Base-by-base conservation (phyloP, 2,888 invertebrate species). In the Auanema freiburgensis region DNA sequence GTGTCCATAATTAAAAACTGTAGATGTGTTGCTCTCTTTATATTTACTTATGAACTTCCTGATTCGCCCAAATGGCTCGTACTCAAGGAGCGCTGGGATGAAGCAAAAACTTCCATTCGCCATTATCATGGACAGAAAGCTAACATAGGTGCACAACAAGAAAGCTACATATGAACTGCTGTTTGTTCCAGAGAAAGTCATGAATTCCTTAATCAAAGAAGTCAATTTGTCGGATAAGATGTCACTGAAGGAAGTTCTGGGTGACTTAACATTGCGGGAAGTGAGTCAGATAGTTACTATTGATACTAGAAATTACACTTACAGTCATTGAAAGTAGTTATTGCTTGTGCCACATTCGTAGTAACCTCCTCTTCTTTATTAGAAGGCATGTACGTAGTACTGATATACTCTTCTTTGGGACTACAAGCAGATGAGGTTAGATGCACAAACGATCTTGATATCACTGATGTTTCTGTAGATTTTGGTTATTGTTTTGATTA, bases 31-130 rank as follows among this genome's bases (percentile, higher is more conserved):
- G 18, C 65, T 1, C 43, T 59, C 16, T 70, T 66, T 33, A 23
- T 60, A 1, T 25, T 60, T 43, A 58, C 67, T 0, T 25, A 25
- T 1, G 50, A 59, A 3, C 44, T 72, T 18, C 69, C 67, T n/a
- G 72, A 72, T 12, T 72, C 72, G 44, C 72, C 72, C 10, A 67
- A 67, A 63, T 72, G 72, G 72, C 59, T 72, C 2, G 57, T 68
- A 0, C 42, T 60, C 18, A 64, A 65, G 33, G 65, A 61, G 21
- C 23, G 57, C 49, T 50, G 57, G 42, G 68, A 70, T 41, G 67
- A 69, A 46, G 72, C 72, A 1, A 55, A 43, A 8, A 25, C 33
- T 25, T 33, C 72, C 1, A 59, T 67, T 4, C 40, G 49, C 4
- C 70, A 57, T 46, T 72, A 65, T 50, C 72, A 72, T 12, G 67